Conservation (phyloP, 1,140 invertebrate genomes). For the Camponotus floridanus region DNA sequence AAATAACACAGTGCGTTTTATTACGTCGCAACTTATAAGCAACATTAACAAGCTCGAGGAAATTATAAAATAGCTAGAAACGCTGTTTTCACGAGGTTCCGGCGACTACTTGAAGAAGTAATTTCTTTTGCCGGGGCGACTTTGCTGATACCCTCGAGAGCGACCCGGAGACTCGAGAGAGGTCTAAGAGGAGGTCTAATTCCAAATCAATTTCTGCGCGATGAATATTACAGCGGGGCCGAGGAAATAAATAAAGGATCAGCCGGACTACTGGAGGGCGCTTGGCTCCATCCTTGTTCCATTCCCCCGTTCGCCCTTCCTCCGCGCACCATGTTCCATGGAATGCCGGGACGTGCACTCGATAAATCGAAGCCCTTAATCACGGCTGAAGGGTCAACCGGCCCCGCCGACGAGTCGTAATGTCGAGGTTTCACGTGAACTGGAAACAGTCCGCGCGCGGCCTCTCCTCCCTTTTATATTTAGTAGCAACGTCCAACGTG, state of each 20-base stretch:
- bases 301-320: conserved; percentile 31
- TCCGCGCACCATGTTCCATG: conserved; percentile 5
- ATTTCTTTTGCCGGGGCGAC: conserved; percentile 72
- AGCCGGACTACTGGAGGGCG: conserved; percentile 48
- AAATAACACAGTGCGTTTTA: conserved; percentile 8
- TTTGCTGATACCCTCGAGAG: conserved; percentile 37
- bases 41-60: conserved; percentile 11
- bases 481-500: conserved; percentile 57
- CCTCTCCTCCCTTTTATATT: conserved; percentile 69
- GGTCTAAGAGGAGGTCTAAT: conserved; percentile 77
- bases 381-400: conserved; percentile 67
- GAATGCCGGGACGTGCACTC: conserved; percentile 44
- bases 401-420: conserved; percentile 60
- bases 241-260: conserved; percentile 83
- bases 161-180: conserved; percentile 50
- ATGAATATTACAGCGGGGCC: conserved; percentile 83
- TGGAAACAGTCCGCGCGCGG: conserved; percentile 47
- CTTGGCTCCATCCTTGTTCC: conserved; percentile 69
- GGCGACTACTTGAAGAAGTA: conserved; percentile 63
- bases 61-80: conserved; percentile 29
- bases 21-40: not conserved
- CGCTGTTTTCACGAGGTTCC: not conserved
- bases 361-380: conserved; percentile 75
- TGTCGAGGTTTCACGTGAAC: conserved; percentile 48
- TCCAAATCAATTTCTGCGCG: conserved; percentile 83